phyloP scores from a whole-genome alignment of 2,888 invertebrate species.

The Hipparchia sbordonii region DNA sequence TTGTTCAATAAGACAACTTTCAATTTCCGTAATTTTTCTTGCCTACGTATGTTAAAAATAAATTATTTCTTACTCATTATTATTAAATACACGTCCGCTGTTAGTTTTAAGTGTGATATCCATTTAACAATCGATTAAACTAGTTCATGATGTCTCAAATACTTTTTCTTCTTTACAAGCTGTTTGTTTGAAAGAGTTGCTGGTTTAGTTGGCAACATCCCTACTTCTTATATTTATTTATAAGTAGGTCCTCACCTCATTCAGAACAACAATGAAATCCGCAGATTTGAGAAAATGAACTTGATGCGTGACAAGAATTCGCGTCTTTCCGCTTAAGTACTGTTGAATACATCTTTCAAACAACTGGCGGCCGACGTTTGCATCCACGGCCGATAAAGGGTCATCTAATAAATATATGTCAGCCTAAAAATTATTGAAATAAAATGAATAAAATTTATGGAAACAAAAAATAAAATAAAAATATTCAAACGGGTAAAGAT shows the following conservation, averaged over 20 bases:
- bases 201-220: no score
- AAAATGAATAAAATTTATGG: no score
- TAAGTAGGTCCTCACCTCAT: constrained; percentile 58
- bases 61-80: no score
- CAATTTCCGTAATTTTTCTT: no score
- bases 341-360: constrained; percentile 89
- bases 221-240: background rate
- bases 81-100: no score
- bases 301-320: constrained; percentile 93
- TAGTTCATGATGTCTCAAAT: no score
- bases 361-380: constrained; percentile 88
- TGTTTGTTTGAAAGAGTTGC: no score
- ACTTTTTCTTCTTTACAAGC: no score
- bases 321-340: constrained; percentile 85
- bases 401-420: constrained; percentile 92
- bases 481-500: constrained; percentile 29
- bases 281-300: constrained; percentile 84
- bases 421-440: constrained; percentile 64
- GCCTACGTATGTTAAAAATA: no score
- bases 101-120: no score
- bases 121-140: no score
- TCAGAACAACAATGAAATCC: constrained; percentile 81
- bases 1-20: no score
- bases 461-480: constrained; percentile 18
- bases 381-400: constrained; percentile 92